Conservation (phyloP, 2,797 vertebrate genomes). For the Avahi laniger region DNA sequence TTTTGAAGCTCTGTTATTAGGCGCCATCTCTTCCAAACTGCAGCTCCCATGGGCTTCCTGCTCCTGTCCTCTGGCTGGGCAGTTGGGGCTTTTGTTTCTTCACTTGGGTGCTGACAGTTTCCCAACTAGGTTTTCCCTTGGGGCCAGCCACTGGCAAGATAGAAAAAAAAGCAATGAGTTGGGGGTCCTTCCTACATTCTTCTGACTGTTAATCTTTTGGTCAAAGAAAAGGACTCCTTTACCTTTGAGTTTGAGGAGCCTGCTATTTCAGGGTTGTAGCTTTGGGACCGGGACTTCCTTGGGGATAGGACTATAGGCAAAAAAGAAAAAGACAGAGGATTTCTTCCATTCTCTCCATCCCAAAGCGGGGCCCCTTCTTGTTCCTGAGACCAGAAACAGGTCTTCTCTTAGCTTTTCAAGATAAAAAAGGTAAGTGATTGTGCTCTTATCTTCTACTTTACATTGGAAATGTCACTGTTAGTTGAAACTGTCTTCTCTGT, state of each 20-base stretch:
- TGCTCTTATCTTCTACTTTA: background rate
- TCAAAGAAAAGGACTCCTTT: background rate
- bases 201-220: background rate
- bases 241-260: background rate
- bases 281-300: background rate
- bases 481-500: background rate
- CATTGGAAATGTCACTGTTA: background rate
- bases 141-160: background rate
- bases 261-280: background rate
- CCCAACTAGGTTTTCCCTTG: background rate
- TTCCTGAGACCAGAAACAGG: background rate
- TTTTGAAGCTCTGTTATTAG: background rate
- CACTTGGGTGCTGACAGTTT: background rate
- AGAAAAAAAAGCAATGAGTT: background rate
- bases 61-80: background rate
- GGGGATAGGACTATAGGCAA: background rate
- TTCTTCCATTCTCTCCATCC: background rate
- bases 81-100: background rate
- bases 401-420: background rate
- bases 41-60: background rate
- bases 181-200: background rate
- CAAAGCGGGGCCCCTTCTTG: background rate
- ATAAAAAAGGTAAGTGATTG: background rate
- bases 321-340: background rate
- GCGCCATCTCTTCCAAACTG: background rate